Base-by-base conservation (phyloP, 2,113 vertebrate species). In the Mesoclemmys tuberculata region DNA sequence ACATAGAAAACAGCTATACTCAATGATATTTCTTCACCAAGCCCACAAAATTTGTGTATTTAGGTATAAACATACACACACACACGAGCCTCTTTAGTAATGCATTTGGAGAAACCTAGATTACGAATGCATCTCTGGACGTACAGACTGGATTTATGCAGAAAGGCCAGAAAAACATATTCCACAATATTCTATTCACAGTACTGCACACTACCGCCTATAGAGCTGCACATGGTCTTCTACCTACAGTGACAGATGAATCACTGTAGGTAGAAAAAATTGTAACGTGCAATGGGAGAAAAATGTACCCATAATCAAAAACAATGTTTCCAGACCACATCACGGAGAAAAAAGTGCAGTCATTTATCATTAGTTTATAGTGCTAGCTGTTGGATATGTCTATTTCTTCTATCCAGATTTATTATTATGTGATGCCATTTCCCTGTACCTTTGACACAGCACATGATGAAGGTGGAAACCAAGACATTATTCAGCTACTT, bases 251-350 rank as follows among this genome's bases (percentile, higher is more conserved):
- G 31, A 29, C 24, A 48, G 61, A 41, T 64, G 26, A 61, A 48
- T 31, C 56, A 13, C 12, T 90, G 26, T 0, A 3, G 2, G 90
- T 2, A 79, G 52, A 81, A 93, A 93, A 82, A 83, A 5, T 31
- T 16, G 0, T 31, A 80, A 48, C 10, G 8, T 16, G 9, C 38
- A 95, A 95, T 24, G 48, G 87, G 56, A 94, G 27, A 89, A 95
- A 94, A 97, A 90, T 46, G 6, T 81, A 93, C 64, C 61, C 41
- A 49, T 81, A 74, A 93, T 84, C 19, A 41, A 95, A 95, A 93
- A 51, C 6, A 93, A 35, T 81, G 18, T 3, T 21, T 96, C 89
- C 82, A 93, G 49, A 54, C 94, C 87, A 82, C 44, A 89, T 48
- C 58, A 87, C 41, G 95, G 80, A 95, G 74, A 91, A 92, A 92